Evolutionary conservation across 2,888 invertebrate genomes (phyloP), one percentile per base, ranked within the genome.

Genomic region (Meteorus colon): DNA sequence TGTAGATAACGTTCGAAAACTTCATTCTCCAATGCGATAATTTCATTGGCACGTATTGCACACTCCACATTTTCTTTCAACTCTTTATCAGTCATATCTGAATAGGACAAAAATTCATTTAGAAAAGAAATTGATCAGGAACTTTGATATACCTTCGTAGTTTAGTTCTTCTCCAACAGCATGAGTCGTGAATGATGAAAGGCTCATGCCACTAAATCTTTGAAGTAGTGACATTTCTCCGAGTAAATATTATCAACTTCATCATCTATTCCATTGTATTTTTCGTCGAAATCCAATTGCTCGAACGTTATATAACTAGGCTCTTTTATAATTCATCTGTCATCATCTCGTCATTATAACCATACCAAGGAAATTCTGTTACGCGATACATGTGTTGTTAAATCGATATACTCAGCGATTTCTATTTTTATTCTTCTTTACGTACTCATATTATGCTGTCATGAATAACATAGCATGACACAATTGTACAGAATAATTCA

Each of bases 11-110:
- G 89, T 78, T 92, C 92, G 12, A 92, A 87, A 24, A 92, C 87
- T 71, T 92, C 92, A 76, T 92, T 92, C 81, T 92, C 92, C 0
- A 92, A 79, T 0, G 80, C 81, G 10, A 92, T 73, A 2, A 91
- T 78, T 77, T 81, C 81, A 76, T 85, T 88, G 0, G 73, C 78
- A 19, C 81, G 79, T 14, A 82, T 74, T 4, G 82, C 45, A 8
- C 82, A 78, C 16, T 85, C 82, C 59, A 86, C 74, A 29, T 76
- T 69, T 14, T 81, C 73, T 37, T 69, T 76, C 48, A 89, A 71
- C 51, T 86, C 84, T n/a, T 83, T 83, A 70, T 83, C 79, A 5
- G 82, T 72, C 81, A 88, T 81, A n/a, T 82, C 88, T 88, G 24
- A 6, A 60, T 29, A 67, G 27, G 27, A 31, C 81, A 76, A 19